Conservation (phyloP, 2,113 vertebrate species). For the Ictidomys tridecemlineatus region DNA sequence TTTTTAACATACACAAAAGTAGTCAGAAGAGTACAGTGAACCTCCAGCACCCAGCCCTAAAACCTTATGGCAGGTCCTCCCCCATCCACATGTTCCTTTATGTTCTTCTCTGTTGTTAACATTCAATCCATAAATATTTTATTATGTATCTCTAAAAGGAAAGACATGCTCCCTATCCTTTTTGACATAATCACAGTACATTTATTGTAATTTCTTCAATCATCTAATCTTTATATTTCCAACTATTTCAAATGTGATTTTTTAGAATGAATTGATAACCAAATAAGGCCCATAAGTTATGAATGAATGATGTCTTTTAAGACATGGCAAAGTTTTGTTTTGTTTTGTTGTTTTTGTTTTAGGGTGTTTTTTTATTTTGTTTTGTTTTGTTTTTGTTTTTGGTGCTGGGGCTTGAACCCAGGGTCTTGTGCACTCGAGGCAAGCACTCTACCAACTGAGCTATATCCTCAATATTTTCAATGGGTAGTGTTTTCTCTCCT, state of each 20-base stretch:
- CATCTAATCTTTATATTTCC: background rate
- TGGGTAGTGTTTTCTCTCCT: background rate
- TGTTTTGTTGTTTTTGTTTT: too few relatives aligned
- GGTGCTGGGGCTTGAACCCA: too few relatives aligned
- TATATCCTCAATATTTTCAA: background rate
- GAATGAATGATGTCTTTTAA: background rate
- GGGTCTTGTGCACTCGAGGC: too few relatives aligned
- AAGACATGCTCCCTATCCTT: background rate
- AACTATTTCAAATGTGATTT: constrained; percentile 40
- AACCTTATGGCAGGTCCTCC: background rate
- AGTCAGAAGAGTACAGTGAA: background rate
- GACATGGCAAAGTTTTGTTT: too few relatives aligned
- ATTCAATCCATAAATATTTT: constrained; percentile 53
- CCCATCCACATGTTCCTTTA: background rate
- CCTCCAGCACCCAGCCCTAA: background rate
- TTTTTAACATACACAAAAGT: constrained; percentile 24
- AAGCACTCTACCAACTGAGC: too few relatives aligned
- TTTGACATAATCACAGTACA: background rate
- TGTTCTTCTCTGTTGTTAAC: background rate
- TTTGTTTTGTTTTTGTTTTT: too few relatives aligned
- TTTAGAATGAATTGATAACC: background rate
- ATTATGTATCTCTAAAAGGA: constrained; percentile 12
- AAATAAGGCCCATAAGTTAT: background rate
- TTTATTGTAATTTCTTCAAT: constrained; percentile 5
- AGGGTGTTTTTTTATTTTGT: too few relatives aligned